phyloP scores from a whole-genome alignment of 2,797 vertebrate genomes.

The Falco cherrug region DNA sequence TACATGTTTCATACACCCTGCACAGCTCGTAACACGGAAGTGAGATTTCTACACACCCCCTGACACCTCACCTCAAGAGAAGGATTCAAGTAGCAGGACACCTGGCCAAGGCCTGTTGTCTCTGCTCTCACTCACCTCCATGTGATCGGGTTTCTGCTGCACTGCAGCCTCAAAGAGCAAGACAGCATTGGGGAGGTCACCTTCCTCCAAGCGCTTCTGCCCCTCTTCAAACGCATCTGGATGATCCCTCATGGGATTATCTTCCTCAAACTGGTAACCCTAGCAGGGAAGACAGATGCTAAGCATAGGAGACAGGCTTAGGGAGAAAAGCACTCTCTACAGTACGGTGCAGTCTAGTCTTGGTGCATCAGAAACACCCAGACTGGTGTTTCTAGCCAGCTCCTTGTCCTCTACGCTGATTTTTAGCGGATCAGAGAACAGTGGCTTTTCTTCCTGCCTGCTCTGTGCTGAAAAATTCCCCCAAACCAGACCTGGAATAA shows the following conservation, averaged over 20 bases:
- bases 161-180: conserved; percentile 95
- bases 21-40: not conserved
- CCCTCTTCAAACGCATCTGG: conserved; percentile 92
- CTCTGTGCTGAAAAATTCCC: not conserved
- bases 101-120: not conserved
- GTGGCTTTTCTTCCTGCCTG: not conserved
- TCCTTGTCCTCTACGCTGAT: not conserved
- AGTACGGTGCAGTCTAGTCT: not conserved
- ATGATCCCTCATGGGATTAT: conserved; percentile 92
- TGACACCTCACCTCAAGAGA: not conserved
- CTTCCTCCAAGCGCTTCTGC: conserved; percentile 87
- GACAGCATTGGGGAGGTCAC: conserved; percentile 96
- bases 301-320: not conserved
- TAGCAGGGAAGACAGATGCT: conserved; percentile 51
- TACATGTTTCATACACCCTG: not conserved
- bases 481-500: not conserved
- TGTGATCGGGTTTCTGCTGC: conserved; percentile 91
- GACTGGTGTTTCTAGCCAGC: not conserved
- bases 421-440: not conserved
- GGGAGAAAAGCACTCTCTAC: not conserved
- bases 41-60: not conserved
- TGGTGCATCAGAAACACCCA: not conserved
- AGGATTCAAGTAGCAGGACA: not conserved
- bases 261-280: conserved; percentile 97
- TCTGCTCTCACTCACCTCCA: conserved; percentile 85